phyloP scores from a whole-genome alignment of 2,797 vertebrate species.

The Periophthalmus magnuspinnatus region DNA sequence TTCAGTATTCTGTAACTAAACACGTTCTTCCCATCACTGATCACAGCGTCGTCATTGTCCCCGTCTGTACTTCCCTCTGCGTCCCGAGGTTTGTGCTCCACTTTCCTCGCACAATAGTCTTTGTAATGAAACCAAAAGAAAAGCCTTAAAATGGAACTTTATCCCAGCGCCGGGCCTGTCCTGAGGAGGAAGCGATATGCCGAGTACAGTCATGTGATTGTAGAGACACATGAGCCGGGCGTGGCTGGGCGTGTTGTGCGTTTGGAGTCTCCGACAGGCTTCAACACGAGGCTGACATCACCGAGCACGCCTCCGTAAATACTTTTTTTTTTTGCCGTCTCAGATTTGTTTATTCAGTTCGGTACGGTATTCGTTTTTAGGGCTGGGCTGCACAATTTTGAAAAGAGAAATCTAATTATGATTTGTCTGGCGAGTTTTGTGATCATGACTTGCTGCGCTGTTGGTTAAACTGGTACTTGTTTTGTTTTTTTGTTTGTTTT shows the following conservation, averaged over 20 bases:
- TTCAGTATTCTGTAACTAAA: too few relatives aligned
- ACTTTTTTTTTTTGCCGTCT: neutral
- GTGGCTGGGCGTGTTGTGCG: slow-evolving; percentile 19
- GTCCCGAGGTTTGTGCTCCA: neutral
- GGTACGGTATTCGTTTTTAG: too few relatives aligned
- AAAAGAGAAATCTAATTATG: too few relatives aligned
- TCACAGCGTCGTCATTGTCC: neutral
- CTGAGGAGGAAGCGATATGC: neutral
- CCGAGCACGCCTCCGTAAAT: neutral
- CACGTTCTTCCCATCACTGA: too few relatives aligned
- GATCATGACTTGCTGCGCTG: too few relatives aligned
- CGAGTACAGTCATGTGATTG: slow-evolving; percentile 11
- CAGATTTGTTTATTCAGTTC: too few relatives aligned
- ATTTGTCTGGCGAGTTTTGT: too few relatives aligned
- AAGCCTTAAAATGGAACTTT: neutral
- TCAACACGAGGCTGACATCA: slow-evolving; percentile 19
- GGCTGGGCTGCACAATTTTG: too few relatives aligned
- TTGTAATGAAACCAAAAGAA: slow-evolving; percentile 6
- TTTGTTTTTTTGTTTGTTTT: too few relatives aligned
- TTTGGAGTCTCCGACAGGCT: slow-evolving; percentile 24
- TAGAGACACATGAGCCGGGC: slow-evolving; percentile 15
- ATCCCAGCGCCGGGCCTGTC: neutral
- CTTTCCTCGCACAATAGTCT: neutral
- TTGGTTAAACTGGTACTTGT: too few relatives aligned
- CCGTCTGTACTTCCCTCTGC: slow-evolving; percentile 14